Percentiles rank a stretch among this genome's conserved stretches.
These are phyloP conservation scores for Linurgus olivaceus DNA, from an alignment of 2,797 vertebrate species.

Conservation along the genomic window DNA sequence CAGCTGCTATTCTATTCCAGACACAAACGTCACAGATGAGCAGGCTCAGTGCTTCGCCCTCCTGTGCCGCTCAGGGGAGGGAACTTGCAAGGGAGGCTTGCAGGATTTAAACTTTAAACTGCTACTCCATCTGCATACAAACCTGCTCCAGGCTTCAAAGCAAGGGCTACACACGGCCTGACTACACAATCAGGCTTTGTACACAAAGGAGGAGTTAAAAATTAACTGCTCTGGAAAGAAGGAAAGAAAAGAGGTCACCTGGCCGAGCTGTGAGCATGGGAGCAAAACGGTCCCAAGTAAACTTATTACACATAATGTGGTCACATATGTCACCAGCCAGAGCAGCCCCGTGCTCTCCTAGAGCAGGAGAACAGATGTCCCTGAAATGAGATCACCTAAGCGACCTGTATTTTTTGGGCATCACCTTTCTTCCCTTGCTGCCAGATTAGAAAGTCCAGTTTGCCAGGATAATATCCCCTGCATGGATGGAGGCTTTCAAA, in stretches of 20 bases:
- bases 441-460: slow-evolving; percentile 73
- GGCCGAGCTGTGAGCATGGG: not conserved
- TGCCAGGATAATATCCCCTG: slow-evolving; percentile 68
- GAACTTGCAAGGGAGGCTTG: not conserved
- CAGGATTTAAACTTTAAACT: not conserved
- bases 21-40: not conserved
- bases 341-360: not conserved
- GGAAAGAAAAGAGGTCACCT: slow-evolving; percentile 23
- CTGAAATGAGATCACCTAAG: slow-evolving; percentile 43
- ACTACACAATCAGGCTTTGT: not conserved
- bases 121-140: not conserved
- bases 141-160: not conserved
- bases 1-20: not conserved
- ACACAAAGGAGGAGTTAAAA: slow-evolving; percentile 21
- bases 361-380: not conserved
- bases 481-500: slow-evolving; percentile 68
- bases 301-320: not conserved
- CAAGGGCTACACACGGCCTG: not conserved
- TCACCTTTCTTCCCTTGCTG: slow-evolving; percentile 66
- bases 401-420: slow-evolving; percentile 39
- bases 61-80: not conserved
- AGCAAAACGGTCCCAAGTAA: not conserved
- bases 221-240: not conserved
- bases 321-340: not conserved
- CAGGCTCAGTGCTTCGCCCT: not conserved